A percentile compares a stretch with the other conserved stretches of the same genome.
Conservation (phyloP, 2,888 invertebrate genomes). For the Cheilosia vernalis region DNA sequence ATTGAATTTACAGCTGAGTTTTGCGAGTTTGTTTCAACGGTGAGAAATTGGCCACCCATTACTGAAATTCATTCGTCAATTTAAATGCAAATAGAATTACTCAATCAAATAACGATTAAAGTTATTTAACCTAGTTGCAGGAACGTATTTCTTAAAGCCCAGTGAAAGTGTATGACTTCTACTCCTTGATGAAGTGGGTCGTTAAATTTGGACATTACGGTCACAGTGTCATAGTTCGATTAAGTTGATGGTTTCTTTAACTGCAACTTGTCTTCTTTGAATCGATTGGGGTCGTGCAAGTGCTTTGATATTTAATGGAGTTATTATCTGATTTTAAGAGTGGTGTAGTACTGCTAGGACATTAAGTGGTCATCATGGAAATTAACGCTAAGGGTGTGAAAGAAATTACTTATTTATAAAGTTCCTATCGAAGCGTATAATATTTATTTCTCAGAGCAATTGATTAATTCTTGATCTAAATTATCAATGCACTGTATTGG, state of each 20-base stretch:
- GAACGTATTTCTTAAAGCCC: not conserved
- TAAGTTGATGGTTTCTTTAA: not conserved
- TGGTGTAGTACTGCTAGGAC: not conserved
- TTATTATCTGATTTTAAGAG: not conserved
- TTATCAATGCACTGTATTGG: too few species aligned
- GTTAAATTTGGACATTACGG: conserved; percentile 1
- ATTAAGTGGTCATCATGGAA: not conserved
- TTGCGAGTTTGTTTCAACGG: not conserved
- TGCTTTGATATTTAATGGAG: conserved; percentile 5
- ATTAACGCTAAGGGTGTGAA: too few species aligned
- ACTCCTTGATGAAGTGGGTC: not conserved
- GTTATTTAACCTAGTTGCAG: too few species aligned
- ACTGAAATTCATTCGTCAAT: not conserved
- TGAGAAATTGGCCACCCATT: not conserved
- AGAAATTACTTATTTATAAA: too few species aligned
- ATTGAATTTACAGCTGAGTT: not conserved
- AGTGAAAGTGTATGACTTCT: not conserved
- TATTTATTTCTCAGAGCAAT: too few species aligned
- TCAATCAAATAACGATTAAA: conserved; percentile 3
- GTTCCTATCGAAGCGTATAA: too few species aligned
- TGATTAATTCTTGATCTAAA: too few species aligned
- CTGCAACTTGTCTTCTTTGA: not conserved
- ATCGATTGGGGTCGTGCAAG: not conserved
- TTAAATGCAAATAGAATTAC: not conserved
- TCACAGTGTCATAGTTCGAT: not conserved